phyloP scores from a whole-genome alignment of 2,797 vertebrate species.

The Silurus lanzhouensis region DNA sequence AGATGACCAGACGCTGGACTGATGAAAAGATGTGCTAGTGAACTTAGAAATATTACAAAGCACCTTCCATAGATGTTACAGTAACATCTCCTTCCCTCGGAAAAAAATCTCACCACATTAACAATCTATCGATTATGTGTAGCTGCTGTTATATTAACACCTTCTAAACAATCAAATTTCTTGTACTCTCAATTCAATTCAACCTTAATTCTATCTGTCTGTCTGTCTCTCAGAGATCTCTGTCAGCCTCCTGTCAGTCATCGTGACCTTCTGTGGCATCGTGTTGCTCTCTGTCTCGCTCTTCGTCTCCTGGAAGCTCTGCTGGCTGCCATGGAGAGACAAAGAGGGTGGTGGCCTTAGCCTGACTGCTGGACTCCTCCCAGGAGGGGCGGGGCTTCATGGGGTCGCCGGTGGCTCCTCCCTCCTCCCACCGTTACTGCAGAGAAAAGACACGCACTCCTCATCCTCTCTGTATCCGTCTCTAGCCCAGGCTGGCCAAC shows the following conservation, averaged over 20 bases:
- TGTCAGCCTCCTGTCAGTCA: slow-evolving; percentile 90
- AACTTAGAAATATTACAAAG: not conserved
- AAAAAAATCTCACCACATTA: not conserved
- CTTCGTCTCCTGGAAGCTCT: slow-evolving; percentile 95
- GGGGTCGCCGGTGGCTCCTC: slow-evolving; percentile 68
- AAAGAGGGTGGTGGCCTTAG: slow-evolving; percentile 84
- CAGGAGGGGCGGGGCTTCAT: slow-evolving; percentile 74
- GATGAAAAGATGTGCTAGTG: not conserved
- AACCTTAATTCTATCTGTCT: slow-evolving; percentile 7
- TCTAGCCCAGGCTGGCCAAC: slow-evolving; percentile 80
- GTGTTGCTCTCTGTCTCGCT: slow-evolving; percentile 91
- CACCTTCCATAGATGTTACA: not conserved
- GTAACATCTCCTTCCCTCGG: not conserved
- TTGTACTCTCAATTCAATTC: not conserved
- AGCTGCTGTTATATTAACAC: not conserved
- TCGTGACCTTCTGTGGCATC: slow-evolving; percentile 92
- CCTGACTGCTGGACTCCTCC: slow-evolving; percentile 79
- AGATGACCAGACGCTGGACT: not conserved
- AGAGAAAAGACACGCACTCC: slow-evolving; percentile 82
- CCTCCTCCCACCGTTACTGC: slow-evolving; percentile 77
- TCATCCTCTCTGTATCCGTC: slow-evolving; percentile 79
- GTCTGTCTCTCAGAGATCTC: slow-evolving; percentile 80
- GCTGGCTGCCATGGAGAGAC: slow-evolving; percentile 94
- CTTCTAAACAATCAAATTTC: not conserved
- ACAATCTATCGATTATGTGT: not conserved